Evolutionary conservation across 2,797 vertebrate genomes (phyloP).

Genomic region (Carduelis carduelis): DNA sequence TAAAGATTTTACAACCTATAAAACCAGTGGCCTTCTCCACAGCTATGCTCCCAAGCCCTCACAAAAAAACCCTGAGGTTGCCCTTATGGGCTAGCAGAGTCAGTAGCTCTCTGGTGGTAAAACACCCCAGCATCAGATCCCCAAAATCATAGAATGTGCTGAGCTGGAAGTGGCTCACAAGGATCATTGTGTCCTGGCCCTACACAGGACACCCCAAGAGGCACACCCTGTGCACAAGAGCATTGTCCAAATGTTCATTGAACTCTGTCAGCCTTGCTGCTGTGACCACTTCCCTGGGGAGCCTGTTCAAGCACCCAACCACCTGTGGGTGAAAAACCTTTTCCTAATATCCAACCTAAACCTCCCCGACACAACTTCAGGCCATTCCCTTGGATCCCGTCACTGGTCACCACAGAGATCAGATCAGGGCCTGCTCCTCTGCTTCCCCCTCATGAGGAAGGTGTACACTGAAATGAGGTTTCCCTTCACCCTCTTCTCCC

Average conservation of each 20-base stretch:
- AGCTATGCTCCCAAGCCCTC: background rate
- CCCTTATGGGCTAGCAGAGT: background rate
- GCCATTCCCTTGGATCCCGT: fast-evolving
- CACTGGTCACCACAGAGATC: background rate
- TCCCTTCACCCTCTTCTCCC: background rate
- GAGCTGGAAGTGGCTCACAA: background rate
- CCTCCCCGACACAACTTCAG: background rate
- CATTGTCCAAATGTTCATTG: fast-evolving
- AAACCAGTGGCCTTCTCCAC: background rate
- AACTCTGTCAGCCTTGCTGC: background rate
- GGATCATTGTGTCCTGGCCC: fast-evolving
- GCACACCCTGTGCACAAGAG: fast-evolving
- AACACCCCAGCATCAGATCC: background rate
- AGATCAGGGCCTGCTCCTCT: background rate
- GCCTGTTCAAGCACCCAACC: fast-evolving
- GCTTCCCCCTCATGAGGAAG: background rate
- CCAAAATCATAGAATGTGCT: background rate
- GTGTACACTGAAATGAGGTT: background rate
- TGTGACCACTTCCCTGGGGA: no score
- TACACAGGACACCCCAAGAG: background rate
- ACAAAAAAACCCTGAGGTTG: fast-evolving
- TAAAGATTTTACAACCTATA: fast-evolving
- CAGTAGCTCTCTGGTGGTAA: fast-evolving
- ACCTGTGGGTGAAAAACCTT: background rate
- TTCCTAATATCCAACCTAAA: background rate